These are phyloP conservation scores for Acanthaster planci DNA, from an alignment of 35 echinoderm and acorn worm species.

Conservation along the genomic window DNA sequence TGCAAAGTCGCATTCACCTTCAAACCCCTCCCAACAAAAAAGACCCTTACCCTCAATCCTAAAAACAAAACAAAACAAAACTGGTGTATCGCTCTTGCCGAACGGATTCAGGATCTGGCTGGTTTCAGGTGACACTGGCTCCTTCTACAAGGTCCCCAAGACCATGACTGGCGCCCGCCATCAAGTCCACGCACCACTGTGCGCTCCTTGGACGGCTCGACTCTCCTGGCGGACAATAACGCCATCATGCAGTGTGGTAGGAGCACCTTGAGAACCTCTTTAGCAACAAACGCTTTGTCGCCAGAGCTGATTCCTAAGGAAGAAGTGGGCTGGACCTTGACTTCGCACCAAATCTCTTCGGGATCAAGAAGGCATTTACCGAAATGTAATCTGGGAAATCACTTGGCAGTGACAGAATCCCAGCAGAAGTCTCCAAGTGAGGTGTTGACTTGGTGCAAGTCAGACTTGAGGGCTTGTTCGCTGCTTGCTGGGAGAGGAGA, in stretches of 20 bases:
- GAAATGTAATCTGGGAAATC: constrained; percentile 20
- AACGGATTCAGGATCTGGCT: too few species aligned
- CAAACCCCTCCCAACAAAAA: too few species aligned
- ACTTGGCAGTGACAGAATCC: constrained; percentile 37
- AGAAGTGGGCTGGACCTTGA: constrained; percentile 1
- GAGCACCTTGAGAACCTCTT: constrained; percentile 28
- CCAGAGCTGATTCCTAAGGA: background rate
- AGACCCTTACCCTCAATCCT: too few species aligned
- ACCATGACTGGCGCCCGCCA: background rate
- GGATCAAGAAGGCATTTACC: constrained; percentile 32
- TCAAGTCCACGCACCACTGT: background rate
- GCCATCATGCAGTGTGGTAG: constrained; percentile 20
- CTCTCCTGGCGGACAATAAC: constrained; percentile 16
- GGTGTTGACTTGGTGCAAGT: background rate
- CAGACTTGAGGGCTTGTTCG: constrained; percentile 19
- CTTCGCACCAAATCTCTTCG: background rate
- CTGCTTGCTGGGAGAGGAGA: constrained; percentile 33
- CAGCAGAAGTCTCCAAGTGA: constrained; percentile 30
- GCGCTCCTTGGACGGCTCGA: constrained; percentile 6
- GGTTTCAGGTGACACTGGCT: too few species aligned
- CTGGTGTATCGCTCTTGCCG: too few species aligned
- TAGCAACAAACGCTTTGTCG: background rate
- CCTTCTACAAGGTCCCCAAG: background rate
- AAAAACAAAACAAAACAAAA: too few species aligned
- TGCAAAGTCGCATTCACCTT: too few species aligned